Conservation (phyloP, 2,888 invertebrate genomes). For the Caenorhabditis uteleia region DNA sequence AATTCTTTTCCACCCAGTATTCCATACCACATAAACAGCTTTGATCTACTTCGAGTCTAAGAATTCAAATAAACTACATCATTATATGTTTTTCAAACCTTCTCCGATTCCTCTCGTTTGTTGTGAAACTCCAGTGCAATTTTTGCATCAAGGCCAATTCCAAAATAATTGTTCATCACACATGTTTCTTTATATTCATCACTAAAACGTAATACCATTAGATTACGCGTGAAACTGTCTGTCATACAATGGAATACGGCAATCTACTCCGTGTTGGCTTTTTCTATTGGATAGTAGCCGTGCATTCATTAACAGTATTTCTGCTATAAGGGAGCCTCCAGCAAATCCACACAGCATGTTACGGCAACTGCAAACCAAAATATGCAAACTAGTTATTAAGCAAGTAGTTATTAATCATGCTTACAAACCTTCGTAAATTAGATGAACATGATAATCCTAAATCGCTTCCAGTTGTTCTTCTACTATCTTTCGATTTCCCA, state of each 20-base stretch:
- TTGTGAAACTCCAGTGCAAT: conserved; percentile 95
- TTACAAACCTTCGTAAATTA: conserved; percentile 17
- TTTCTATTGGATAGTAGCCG: conserved; percentile 78
- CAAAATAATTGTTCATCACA: conserved; percentile 98
- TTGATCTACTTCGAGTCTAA: conserved; percentile 78
- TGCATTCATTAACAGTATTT: conserved; percentile 91
- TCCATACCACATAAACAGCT: conserved; percentile 91
- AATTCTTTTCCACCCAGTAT: conserved; percentile 74
- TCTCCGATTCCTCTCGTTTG: conserved; percentile 94
- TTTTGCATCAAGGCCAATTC: conserved; percentile 96
- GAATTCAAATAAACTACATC: too few relatives aligned
- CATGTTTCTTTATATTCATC: conserved; percentile 88
- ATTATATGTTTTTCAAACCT: too few relatives aligned
- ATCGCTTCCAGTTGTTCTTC: conserved; percentile 37
- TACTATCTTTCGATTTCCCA: conserved; percentile 25
- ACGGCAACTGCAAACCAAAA: conserved; percentile 42
- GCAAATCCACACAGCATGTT: conserved; percentile 53
- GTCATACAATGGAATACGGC: conserved; percentile 37
- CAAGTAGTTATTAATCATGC: too few relatives aligned
- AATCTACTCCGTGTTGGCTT: conserved; percentile 11
- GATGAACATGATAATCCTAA: conserved; percentile 19
- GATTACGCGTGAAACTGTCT: too few relatives aligned
- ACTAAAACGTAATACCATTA: conserved; percentile 70
- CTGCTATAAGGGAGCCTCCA: conserved; percentile 87
- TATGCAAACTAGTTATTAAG: not conserved